Evolutionary conservation across 1,140 invertebrate genomes (phyloP).

Genomic region (Sitodiplosis mosellana): DNA sequence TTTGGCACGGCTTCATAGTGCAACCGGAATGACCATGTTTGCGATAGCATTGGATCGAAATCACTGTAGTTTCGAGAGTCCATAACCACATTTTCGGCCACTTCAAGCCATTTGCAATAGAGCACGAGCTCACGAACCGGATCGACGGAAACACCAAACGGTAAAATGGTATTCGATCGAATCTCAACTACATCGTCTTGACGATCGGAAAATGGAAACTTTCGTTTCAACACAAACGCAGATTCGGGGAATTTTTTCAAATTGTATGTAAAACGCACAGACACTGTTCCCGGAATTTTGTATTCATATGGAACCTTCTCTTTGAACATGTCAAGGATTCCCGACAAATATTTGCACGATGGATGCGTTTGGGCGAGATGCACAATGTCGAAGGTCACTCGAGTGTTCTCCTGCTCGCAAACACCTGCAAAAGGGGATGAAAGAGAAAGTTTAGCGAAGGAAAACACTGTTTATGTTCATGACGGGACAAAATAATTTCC

Average conservation of each 20-base stretch:
- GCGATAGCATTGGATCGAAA: conserved; percentile 69
- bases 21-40: conserved; percentile 51
- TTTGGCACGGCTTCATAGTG: conserved; percentile 36
- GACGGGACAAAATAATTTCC: too few relatives aligned
- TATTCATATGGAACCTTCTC: conserved; percentile 48
- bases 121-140: conserved; percentile 59
- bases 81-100: conserved; percentile 70
- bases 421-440: conserved; percentile 24
- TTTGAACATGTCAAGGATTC: conserved; percentile 59
- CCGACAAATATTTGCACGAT: conserved; percentile 65
- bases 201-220: conserved; percentile 13
- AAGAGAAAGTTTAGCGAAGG: too few relatives aligned
- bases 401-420: conserved; percentile 49
- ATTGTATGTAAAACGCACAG: conserved; percentile 66
- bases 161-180: conserved; percentile 20
- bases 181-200: background rate
- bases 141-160: conserved; percentile 69
- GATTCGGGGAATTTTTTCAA: conserved; percentile 49
- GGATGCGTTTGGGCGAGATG: conserved; percentile 65
- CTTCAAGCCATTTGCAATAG: conserved; percentile 70
- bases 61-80: conserved; percentile 77
- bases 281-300: conserved; percentile 47
- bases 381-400: conserved; percentile 73
- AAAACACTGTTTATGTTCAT: too few relatives aligned
- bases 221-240: conserved; percentile 13